phyloP scores from a whole-genome alignment of 2,113 vertebrate genomes.

The Cisticola juncidis region DNA sequence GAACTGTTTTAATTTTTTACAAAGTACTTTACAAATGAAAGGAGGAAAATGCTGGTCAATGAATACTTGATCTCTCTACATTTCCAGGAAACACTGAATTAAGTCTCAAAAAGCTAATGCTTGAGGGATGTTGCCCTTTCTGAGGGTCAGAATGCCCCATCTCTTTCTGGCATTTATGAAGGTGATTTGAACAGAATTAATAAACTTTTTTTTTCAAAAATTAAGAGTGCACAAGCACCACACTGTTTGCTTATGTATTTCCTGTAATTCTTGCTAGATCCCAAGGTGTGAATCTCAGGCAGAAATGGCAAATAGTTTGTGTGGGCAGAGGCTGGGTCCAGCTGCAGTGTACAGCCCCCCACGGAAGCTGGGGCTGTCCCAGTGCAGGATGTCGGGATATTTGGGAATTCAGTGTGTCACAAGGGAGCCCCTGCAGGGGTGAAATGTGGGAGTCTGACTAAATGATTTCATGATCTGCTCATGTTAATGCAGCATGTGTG shows the following conservation, averaged over 20 bases:
- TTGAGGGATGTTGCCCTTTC: not conserved
- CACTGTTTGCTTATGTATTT: not conserved
- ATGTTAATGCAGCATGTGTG: not conserved
- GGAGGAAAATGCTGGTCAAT: not conserved
- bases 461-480: not conserved
- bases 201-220: not conserved
- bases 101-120: not conserved
- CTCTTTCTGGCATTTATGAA: not conserved
- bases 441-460: not conserved
- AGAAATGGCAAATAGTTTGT: not conserved
- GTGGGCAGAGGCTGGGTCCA: not conserved
- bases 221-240: not conserved
- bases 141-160: not conserved
- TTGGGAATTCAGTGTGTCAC: not conserved
- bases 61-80: not conserved
- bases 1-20: not conserved
- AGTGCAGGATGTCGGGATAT: not conserved
- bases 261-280: not conserved
- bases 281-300: not conserved
- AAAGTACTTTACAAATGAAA: not conserved
- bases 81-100: not conserved
- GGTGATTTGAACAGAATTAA: not conserved
- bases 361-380: not conserved
- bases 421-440: not conserved
- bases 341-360: not conserved